These are phyloP conservation scores for Tetragonisca angustula DNA, from an alignment of 2,888 invertebrate genomes.

Conservation along the genomic window DNA sequence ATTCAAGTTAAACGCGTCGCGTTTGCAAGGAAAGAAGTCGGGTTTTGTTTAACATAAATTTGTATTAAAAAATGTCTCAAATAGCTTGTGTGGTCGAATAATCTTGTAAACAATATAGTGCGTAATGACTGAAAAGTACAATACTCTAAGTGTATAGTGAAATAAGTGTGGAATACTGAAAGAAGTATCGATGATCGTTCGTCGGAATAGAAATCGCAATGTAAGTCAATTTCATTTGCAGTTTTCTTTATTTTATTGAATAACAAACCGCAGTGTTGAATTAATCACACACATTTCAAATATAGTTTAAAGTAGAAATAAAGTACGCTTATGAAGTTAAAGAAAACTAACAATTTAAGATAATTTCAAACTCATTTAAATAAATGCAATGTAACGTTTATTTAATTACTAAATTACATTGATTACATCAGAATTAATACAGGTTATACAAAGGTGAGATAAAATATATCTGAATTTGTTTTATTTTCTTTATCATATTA, in stretches of 20 bases:
- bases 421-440: slow-evolving; percentile 42
- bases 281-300: not conserved
- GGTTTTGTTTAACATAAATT: not conserved
- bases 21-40: not conserved
- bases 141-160: not conserved
- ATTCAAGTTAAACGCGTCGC: not conserved
- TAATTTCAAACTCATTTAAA: not conserved
- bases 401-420: slow-evolving; percentile 55
- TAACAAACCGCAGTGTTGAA: not conserved
- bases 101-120: not conserved
- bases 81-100: not conserved
- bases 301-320: not conserved
- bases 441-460: slow-evolving; percentile 37
- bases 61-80: not conserved
- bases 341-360: not conserved
- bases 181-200: not conserved
- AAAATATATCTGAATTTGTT: slow-evolving; percentile 51
- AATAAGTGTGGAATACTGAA: not conserved
- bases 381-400: slow-evolving; percentile 55
- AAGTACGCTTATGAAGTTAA: not conserved
- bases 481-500: slow-evolving; percentile 21
- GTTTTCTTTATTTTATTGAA: not conserved
- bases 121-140: not conserved
- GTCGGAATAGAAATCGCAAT: not conserved
- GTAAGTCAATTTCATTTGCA: not conserved